Base-by-base conservation (phyloP, 2,888 invertebrate species). In the Stegana nigrithorax region DNA sequence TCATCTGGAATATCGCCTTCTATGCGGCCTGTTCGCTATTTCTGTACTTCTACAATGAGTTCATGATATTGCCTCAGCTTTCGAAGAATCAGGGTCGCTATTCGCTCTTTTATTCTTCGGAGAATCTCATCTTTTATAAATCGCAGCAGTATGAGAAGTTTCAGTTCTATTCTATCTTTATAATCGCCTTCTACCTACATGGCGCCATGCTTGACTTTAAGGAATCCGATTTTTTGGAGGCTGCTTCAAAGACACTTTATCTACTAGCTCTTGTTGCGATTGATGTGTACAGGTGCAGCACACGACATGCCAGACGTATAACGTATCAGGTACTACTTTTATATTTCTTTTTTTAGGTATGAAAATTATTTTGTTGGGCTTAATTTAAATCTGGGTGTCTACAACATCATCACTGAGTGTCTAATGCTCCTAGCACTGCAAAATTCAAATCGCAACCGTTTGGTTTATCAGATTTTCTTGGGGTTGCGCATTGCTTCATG, bases 311-410 rank as follows among this genome's bases (percentile, higher is more conserved):
- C 1, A 32, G 44, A 8, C 25, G 21, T 25, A 42, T 44, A 44
- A 1, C 23, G 29, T 25, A 12, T 26, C 4, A 26, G 7, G 39
- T 10, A 4, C 14, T 39, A 10, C 7, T 57, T 62, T 26, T 51
- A n/a, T n/a, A n/a, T n/a, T n/a, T n/a, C n/a, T 8, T 21, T 17
- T 72, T 73, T 2, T 59, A 85, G 85, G 65, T 85, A 82, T 72
- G 86, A 86, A 66, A 85, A 85, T 68, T 86, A 85, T 67, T 85
- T 85, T 56, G 81, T 86, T 36, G 82, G 84, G 39, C 67, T 86
- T 10, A 86, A 84, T 67, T 73, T 86, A n/a, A 83, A 83, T 56
- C 66, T 85, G 29, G 84, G 84, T 5, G 66, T 85, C 23, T 86
- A 84, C 62, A 81, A 81, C 66, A 81, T 86, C 17, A 75, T 85